Evolutionary conservation across 2,113 vertebrate species (phyloP).

Genomic region (Syrrhaptes paradoxus): DNA sequence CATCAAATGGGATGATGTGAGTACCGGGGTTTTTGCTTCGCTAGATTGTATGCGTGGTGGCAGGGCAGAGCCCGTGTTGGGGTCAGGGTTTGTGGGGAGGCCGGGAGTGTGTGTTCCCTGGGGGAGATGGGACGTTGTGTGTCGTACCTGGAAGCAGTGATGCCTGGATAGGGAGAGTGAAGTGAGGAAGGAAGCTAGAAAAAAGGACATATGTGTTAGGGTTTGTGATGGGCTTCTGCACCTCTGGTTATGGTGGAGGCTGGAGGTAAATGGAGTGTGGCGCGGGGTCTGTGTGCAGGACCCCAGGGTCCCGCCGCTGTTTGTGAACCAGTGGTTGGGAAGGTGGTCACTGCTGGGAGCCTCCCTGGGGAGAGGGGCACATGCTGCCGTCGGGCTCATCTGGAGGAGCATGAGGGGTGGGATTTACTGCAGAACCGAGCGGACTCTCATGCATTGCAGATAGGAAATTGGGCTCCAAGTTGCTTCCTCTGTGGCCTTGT

Average conservation of each 20-base stretch:
- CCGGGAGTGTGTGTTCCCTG: not conserved
- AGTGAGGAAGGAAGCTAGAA: not conserved
- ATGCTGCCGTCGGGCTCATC: rapidly evolving
- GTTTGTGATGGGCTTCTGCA: not conserved
- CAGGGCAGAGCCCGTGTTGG: not conserved
- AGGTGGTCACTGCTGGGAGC: rapidly evolving
- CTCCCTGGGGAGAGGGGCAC: not conserved
- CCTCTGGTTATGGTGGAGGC: not conserved
- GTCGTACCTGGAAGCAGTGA: not conserved
- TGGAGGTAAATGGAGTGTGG: not conserved
- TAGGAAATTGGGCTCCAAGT: not conserved
- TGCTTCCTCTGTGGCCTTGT: slow-evolving; percentile 16
- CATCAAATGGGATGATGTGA: slow-evolving; percentile 96
- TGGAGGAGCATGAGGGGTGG: not conserved
- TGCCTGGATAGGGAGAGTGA: not conserved
- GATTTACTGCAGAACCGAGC: not conserved
- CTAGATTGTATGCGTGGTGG: rapidly evolving
- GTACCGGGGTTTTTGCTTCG: slow-evolving; percentile 36
- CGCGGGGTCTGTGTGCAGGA: not conserved
- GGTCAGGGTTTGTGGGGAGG: not conserved
- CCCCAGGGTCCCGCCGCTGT: not conserved
- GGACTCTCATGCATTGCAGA: not conserved
- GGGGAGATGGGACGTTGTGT: rapidly evolving
- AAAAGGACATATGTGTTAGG: no score
- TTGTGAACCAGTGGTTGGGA: not conserved